Percentiles rank a stretch among this genome's conserved stretches.
Evolutionary conservation across 2,888 invertebrate species (phyloP).

Genomic region (Heliconius aoede): DNA sequence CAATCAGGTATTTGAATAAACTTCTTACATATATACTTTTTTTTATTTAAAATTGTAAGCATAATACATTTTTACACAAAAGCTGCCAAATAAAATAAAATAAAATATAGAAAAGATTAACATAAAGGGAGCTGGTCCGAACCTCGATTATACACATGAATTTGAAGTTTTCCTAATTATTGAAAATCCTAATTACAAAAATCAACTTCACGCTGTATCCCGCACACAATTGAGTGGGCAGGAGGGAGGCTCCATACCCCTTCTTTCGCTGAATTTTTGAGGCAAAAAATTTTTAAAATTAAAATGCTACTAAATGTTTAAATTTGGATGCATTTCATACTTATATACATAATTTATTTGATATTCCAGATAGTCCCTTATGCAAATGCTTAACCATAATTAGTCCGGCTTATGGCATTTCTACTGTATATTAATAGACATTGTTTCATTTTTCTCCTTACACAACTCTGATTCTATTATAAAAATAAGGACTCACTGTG

Average conservation of each 20-base stretch:
- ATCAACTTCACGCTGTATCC: too few species aligned
- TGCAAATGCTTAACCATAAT: not conserved
- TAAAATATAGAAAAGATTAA: not conserved
- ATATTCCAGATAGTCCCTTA: not conserved
- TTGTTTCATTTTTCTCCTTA: not conserved
- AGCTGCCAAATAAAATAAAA: not conserved
- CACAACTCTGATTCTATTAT: not conserved
- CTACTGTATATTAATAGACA: not conserved
- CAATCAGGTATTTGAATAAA: conserved; percentile 44
- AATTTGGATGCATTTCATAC: not conserved
- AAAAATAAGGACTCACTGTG: not conserved
- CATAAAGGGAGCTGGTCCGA: too few species aligned
- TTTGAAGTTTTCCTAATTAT: too few species aligned
- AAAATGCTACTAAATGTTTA: too few species aligned
- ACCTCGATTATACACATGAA: too few species aligned
- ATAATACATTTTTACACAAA: not conserved
- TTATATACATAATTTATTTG: not conserved
- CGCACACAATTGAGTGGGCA: too few species aligned
- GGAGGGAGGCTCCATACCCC: too few species aligned
- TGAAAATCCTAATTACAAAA: too few species aligned
- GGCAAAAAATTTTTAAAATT: too few species aligned
- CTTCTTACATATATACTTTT: conserved; percentile 31
- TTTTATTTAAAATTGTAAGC: not conserved
- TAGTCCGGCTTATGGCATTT: not conserved
- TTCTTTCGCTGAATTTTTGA: too few species aligned